These are phyloP conservation scores for Drosophila ananassae DNA, from an alignment of 1,140 invertebrate species.

Conservation along the genomic window DNA sequence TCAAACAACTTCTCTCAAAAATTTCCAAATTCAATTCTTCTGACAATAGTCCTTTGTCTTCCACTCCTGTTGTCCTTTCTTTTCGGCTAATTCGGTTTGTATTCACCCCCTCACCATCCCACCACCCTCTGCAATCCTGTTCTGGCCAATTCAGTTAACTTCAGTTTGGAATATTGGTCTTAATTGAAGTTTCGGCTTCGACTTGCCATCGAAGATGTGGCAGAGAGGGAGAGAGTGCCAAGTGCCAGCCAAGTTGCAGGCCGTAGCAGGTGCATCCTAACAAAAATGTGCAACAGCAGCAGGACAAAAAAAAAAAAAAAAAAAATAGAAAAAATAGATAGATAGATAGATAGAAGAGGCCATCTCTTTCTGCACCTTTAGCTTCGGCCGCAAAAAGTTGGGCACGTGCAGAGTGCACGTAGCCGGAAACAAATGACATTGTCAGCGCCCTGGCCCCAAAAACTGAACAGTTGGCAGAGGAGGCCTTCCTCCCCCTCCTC, in stretches of 20 bases:
- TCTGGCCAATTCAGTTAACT: slow-evolving; percentile 44
- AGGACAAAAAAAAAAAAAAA: background rate
- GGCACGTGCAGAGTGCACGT: slow-evolving; percentile 70
- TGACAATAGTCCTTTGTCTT: background rate
- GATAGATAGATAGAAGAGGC: background rate
- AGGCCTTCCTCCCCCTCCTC: no score
- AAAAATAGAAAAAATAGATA: background rate
- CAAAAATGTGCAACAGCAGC: slow-evolving; percentile 1
- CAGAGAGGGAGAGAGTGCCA: no score
- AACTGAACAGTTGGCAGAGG: slow-evolving; percentile 15
- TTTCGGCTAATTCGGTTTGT: slow-evolving; percentile 14
- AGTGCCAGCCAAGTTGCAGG: slow-evolving; percentile 26
- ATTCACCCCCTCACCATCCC: no score
- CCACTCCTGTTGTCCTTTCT: background rate
- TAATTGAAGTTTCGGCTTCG: slow-evolving; percentile 62
- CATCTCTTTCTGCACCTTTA: background rate
- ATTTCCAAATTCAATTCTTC: background rate
- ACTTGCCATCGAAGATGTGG: slow-evolving; percentile 21
- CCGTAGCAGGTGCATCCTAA: slow-evolving; percentile 42
- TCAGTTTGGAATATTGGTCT: slow-evolving; percentile 47
- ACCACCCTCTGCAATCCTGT: background rate
- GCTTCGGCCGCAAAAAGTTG: slow-evolving; percentile 38
- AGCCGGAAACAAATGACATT: slow-evolving; percentile 80
- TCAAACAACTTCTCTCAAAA: background rate
- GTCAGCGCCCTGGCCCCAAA: slow-evolving; percentile 61